Conservation (phyloP, 2,113 vertebrate species). For the Dasyornis broadbenti region DNA sequence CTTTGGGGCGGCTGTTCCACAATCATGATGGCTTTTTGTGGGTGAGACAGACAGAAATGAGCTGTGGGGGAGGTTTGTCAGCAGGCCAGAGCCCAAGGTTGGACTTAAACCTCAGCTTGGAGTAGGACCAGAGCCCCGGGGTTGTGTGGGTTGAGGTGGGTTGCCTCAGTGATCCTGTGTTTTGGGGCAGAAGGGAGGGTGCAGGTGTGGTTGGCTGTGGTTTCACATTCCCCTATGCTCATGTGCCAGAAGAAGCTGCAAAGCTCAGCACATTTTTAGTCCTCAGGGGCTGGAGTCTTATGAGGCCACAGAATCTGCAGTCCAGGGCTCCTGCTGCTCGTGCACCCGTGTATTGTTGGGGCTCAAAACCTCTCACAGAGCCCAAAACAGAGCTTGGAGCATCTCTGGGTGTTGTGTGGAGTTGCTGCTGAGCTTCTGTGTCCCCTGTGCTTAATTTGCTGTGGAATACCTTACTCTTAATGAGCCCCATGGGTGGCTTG, state of each 20-base stretch:
- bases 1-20: no score
- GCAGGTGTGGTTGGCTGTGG: neutral
- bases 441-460: neutral
- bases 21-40: accelerated
- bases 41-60: neutral
- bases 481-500: neutral
- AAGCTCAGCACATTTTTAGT: neutral
- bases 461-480: neutral
- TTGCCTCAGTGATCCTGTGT: neutral
- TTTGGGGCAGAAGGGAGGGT: neutral
- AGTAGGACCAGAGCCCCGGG: no score
- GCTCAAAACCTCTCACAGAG: neutral
- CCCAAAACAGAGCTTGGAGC: accelerated
- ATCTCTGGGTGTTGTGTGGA: neutral
- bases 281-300: neutral
- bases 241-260: neutral
- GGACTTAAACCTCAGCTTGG: neutral
- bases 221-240: neutral
- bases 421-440: neutral
- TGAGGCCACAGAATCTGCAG: neutral
- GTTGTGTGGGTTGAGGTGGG: neutral
- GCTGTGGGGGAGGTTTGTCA: neutral
- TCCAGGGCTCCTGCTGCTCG: accelerated
- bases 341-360: accelerated
- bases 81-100: neutral